These are phyloP conservation scores for Trypoxylon attenuatum DNA, from an alignment of 2,888 invertebrate genomes.

Conservation along the genomic window DNA sequence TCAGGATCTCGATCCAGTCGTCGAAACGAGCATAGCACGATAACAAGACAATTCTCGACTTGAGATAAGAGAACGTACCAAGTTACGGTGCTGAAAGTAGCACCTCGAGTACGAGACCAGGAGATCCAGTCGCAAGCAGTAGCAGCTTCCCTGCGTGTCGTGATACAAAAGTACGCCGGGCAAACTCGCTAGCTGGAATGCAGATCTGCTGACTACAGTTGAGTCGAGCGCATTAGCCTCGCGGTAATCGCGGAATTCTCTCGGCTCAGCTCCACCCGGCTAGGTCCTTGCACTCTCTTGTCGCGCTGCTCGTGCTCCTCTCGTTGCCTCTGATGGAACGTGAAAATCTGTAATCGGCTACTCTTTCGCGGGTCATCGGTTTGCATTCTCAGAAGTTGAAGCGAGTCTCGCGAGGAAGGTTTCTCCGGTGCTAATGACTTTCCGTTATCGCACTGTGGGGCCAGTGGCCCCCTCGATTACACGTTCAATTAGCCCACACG, in stretches of 20 bases:
- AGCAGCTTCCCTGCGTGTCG: not conserved
- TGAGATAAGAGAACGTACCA: not conserved
- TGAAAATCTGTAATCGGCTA: constrained; percentile 33
- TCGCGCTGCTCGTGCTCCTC: constrained; percentile 14
- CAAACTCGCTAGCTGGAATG: constrained; percentile 5
- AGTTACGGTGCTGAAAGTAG: no score
- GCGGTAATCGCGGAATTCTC: constrained; percentile 53
- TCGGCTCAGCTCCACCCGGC: constrained; percentile 42
- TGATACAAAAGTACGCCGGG: not conserved
- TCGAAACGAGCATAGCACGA: no score
- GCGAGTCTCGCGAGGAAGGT: constrained; percentile 39
- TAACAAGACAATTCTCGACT: no score
- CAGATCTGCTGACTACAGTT: constrained; percentile 20
- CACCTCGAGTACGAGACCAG: no score
- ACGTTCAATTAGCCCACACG: not conserved
- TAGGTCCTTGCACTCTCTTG: constrained; percentile 51
- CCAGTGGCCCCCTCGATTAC: not conserved
- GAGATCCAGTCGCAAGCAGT: not conserved
- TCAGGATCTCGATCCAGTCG: no score
- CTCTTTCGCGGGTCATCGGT: constrained; percentile 46
- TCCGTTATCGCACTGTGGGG: constrained; percentile 33
- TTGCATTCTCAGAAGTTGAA: constrained; percentile 43
- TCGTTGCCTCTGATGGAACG: constrained; percentile 7
- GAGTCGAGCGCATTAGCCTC: constrained; percentile 31
- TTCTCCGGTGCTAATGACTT: constrained; percentile 45